These are phyloP conservation scores for Cheirogaleus major DNA, from an alignment of 2,797 vertebrate species.

Conservation along the genomic window DNA sequence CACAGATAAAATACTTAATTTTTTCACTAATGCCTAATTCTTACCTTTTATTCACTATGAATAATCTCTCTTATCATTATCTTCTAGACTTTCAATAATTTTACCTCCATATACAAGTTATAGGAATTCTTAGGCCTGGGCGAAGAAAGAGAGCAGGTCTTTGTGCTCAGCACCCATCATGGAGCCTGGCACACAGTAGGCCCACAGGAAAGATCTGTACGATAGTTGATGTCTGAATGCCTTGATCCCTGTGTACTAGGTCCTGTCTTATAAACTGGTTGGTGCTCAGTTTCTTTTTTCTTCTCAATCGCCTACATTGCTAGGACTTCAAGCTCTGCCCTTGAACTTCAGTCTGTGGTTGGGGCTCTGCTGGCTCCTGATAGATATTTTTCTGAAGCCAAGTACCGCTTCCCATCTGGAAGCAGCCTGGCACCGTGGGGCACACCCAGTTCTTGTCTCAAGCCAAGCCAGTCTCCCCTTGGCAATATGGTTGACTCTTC, in stretches of 20 bases:
- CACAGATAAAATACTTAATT: not conserved
- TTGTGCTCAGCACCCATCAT: not conserved
- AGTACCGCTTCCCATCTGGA: not conserved
- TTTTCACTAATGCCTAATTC: not conserved
- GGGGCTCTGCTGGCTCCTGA: not conserved
- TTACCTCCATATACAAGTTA: not conserved
- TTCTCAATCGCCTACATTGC: not conserved
- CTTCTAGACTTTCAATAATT: not conserved
- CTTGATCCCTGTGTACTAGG: too few species aligned
- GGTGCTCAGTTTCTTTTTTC: not conserved
- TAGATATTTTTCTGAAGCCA: not conserved
- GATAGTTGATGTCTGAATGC: too few species aligned
- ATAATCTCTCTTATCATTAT: not conserved
- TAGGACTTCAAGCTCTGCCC: not conserved
- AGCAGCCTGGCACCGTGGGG: not conserved
- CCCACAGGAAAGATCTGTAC: not conserved
- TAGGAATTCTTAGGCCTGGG: not conserved
- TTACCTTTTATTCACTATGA: not conserved
- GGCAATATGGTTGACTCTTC: not conserved
- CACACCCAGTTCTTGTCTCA: conserved; percentile 29
- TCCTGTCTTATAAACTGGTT: not conserved
- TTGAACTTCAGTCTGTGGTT: not conserved
- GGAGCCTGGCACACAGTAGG: not conserved
- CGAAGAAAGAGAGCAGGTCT: not conserved
- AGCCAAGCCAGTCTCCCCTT: not conserved